Conservation (phyloP, 2,113 vertebrate species). For the Eptesicus fuscus region DNA sequence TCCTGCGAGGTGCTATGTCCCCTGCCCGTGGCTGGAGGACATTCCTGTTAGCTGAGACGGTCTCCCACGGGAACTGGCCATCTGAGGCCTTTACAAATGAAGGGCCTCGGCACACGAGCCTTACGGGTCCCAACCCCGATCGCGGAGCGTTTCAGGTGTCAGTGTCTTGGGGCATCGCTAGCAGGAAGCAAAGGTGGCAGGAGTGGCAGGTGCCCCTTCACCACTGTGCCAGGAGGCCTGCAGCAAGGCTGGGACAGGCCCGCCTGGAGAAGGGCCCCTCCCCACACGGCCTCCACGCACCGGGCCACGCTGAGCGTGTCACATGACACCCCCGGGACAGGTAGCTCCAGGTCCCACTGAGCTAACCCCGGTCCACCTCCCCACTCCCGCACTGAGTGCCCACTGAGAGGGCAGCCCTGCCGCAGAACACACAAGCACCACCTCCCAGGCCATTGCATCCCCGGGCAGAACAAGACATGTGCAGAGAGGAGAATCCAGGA, state of each 20-base stretch:
- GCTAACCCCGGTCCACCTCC: fast-evolving
- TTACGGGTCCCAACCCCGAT: fast-evolving
- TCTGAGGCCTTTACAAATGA: background rate
- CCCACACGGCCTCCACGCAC: fast-evolving
- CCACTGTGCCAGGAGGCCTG: fast-evolving
- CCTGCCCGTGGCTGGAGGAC: background rate
- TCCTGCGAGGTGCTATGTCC: fast-evolving
- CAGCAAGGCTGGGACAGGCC: background rate
- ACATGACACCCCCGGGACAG: background rate
- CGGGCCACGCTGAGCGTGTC: background rate
- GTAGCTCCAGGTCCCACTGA: background rate
- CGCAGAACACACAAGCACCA: background rate
- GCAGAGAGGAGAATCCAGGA: no score
- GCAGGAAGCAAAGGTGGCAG: background rate
- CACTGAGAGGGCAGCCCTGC: background rate
- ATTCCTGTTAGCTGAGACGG: background rate
- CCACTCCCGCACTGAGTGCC: background rate
- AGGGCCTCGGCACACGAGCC: background rate
- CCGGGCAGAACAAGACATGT: background rate
- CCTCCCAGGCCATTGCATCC: background rate
- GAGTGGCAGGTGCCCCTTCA: background rate
- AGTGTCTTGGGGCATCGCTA: fast-evolving
- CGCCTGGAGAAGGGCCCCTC: background rate
- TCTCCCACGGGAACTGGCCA: background rate
- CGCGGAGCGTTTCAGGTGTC: no score